phyloP scores from a whole-genome alignment of 64 coral and sea anemone species.

The Pocillopora verrucosa region DNA sequence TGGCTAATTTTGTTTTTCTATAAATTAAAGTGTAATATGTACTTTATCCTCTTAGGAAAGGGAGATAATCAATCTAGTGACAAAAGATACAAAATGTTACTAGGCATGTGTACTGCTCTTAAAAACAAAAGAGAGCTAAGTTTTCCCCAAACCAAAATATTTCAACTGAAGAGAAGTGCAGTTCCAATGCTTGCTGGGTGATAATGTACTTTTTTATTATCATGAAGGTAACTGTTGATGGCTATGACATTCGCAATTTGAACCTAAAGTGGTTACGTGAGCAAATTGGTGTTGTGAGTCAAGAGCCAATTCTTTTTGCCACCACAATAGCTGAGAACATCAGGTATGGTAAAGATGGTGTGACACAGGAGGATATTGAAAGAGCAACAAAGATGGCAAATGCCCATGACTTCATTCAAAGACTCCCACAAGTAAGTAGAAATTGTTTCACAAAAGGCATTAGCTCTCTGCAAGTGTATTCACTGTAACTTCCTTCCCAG shows the following conservation, averaged over 20 bases:
- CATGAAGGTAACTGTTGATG: conserved; percentile 64
- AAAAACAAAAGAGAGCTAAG: no score
- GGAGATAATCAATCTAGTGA: no score
- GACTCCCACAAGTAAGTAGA: conserved; percentile 54
- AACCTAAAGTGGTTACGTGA: conserved; percentile 78
- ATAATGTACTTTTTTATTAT: neutral
- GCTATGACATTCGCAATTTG: conserved; percentile 54
- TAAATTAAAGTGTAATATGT: no score
- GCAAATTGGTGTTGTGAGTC: conserved; percentile 82
- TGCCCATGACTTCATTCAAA: conserved; percentile 80
- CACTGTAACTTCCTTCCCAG: no score
- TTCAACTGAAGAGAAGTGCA: no score
- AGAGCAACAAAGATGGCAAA: conserved; percentile 83
- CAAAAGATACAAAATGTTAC: no score
- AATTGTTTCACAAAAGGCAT: neutral
- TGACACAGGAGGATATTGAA: conserved; percentile 79
- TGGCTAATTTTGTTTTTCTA: no score
- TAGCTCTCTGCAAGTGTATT: no score
- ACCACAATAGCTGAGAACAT: conserved; percentile 91
- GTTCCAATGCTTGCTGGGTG: neutral
- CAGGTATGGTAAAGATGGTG: conserved; percentile 78
- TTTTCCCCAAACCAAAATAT: no score
- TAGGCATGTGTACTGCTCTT: no score
- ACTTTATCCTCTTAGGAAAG: no score
- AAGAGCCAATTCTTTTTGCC: conserved; percentile 86